phyloP scores from a whole-genome alignment of 2,113 vertebrate species.

The Sinocyclocheilus anshuiensis region DNA sequence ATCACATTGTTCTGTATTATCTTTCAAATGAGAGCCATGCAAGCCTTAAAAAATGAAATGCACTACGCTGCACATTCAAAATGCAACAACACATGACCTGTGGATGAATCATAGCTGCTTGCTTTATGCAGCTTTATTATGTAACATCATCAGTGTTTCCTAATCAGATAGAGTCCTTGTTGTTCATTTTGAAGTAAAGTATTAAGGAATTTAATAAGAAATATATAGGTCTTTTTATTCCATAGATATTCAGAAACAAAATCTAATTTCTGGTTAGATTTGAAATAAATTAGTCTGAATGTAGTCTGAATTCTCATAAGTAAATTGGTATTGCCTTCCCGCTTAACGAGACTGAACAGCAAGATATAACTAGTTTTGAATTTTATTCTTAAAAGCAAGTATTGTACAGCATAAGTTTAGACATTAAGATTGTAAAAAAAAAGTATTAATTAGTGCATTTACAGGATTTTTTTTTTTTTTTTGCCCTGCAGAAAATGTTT shows the following conservation, averaged over 20 bases:
- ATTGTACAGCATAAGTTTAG: background rate
- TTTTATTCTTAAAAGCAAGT: background rate
- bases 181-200: background rate
- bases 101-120: constrained; percentile 42
- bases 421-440: too few relatives aligned
- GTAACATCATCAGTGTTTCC: constrained; percentile 29
- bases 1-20: background rate
- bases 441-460: background rate
- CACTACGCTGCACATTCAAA: background rate
- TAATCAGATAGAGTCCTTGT: constrained; percentile 35
- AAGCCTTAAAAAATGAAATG: background rate
- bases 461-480: too few relatives aligned
- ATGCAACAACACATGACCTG: constrained; percentile 33
- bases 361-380: background rate
- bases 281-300: constrained; percentile 31
- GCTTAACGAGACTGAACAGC: background rate
- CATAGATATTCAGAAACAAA: background rate
- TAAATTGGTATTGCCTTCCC: background rate
- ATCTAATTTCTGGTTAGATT: background rate
- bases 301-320: constrained; percentile 21
- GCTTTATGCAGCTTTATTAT: constrained; percentile 38
- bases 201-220: background rate
- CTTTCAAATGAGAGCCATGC: background rate
- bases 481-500: background rate
- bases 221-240: background rate